Evolutionary conservation across 2,888 invertebrate species (phyloP).

Genomic region (Drosophila mulleri): DNA sequence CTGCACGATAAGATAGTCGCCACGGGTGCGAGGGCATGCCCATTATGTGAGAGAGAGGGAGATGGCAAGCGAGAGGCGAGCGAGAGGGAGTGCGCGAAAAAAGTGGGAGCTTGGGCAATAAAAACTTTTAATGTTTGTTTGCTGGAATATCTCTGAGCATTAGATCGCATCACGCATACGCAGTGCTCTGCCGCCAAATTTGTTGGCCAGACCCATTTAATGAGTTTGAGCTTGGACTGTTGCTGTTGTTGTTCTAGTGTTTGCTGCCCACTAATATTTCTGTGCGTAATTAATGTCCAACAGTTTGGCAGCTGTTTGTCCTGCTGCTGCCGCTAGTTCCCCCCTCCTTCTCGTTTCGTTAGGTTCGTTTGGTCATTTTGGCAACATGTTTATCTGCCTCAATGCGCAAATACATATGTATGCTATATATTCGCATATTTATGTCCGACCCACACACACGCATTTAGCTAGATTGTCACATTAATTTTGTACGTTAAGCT

Average conservation of each 20-base stretch:
- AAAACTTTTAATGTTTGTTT: constrained; percentile 76
- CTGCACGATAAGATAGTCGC: constrained; percentile 50
- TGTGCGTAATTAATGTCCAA: constrained; percentile 65
- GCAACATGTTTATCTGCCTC: constrained; percentile 74
- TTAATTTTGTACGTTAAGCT: constrained; percentile 79
- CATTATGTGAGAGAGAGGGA: background rate
- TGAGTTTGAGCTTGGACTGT: constrained; percentile 52
- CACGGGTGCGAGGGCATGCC: constrained; percentile 4
- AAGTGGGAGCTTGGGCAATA: constrained; percentile 45
- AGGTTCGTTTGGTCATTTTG: constrained; percentile 53
- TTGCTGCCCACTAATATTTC: constrained; percentile 27
- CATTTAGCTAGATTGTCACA: constrained; percentile 73
- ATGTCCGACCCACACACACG: constrained; percentile 33
- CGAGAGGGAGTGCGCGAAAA: background rate
- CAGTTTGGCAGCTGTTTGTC: constrained; percentile 55
- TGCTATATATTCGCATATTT: constrained; percentile 43
- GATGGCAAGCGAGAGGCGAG: background rate
- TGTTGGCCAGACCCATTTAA: constrained; percentile 48
- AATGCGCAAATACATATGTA: constrained; percentile 53
- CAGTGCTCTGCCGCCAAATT: constrained; percentile 41
- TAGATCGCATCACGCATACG: constrained; percentile 71
- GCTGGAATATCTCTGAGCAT: constrained; percentile 57
- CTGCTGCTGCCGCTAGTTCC: background rate
- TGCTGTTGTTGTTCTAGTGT: constrained; percentile 1
- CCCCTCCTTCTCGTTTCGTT: background rate